A percentile compares a stretch with the other conserved stretches of the same genome.
Evolutionary conservation across 53 echinoderm and acorn worm species (phyloP).

Genomic region (Echinarachnius parma): DNA sequence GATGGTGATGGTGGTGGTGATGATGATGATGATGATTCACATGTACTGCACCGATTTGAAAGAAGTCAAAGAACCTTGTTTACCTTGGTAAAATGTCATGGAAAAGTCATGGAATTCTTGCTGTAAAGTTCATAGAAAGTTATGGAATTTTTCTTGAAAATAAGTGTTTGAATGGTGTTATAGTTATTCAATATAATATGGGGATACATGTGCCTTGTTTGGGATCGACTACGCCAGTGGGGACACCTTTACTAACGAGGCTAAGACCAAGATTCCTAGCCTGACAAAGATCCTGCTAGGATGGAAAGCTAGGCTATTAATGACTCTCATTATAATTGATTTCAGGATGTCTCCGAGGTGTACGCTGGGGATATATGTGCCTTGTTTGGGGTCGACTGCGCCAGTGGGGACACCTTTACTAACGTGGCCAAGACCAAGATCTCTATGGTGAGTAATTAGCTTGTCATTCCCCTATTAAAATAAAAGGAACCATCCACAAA

Average conservation of each 20-base stretch:
- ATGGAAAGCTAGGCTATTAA: background rate
- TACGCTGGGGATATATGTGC: constrained; percentile 93
- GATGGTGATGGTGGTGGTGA: no score
- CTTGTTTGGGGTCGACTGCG: constrained; percentile 94
- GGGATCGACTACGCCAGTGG: background rate
- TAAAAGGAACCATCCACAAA: no score
- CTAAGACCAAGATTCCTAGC: background rate
- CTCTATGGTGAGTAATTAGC: constrained; percentile 67
- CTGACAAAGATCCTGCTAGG: background rate
- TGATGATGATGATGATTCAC: no score
- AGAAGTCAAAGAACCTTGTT: no score
- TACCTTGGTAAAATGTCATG: no score
- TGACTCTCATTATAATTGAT: background rate
- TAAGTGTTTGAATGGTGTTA: background rate
- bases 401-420: constrained; percentile 94
- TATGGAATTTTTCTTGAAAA: no score
- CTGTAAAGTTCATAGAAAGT: no score
- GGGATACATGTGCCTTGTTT: background rate
- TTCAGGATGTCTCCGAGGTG: constrained; percentile 79
- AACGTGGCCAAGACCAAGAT: constrained; percentile 66
- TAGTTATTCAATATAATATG: no score
- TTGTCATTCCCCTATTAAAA: no score
- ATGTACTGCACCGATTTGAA: no score
- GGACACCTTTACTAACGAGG: background rate
- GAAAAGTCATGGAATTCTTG: no score